A percentile compares a stretch with the other conserved stretches of the same genome.
These are phyloP conservation scores for Drosophila setifemur DNA, from an alignment of 1,140 invertebrate genomes.

Conservation along the genomic window DNA sequence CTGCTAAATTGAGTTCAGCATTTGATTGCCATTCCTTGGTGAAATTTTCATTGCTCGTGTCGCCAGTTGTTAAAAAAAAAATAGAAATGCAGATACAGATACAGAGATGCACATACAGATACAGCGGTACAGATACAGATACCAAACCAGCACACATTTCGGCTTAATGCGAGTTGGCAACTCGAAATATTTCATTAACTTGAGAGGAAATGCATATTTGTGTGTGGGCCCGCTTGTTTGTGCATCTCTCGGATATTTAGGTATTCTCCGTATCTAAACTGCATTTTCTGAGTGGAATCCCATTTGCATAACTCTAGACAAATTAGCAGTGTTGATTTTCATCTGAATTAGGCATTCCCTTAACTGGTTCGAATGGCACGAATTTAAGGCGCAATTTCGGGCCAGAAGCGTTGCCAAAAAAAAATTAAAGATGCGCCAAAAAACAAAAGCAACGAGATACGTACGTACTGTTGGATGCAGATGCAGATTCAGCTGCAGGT, in stretches of 20 bases:
- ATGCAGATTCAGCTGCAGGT: constrained; percentile 22
- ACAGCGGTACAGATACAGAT: not conserved
- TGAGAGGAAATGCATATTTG: constrained; percentile 25
- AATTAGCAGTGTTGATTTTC: constrained; percentile 1
- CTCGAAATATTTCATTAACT: constrained; percentile 37
- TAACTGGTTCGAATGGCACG: constrained; percentile 22
- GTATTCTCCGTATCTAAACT: constrained; percentile 3
- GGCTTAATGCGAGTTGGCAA: constrained; percentile 30
- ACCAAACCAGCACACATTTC: too few species aligned
- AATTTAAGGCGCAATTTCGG: constrained; percentile 44
- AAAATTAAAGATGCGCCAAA: constrained; percentile 23
- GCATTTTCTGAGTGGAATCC: constrained; percentile 9
- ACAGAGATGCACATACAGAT: not conserved
- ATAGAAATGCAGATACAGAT: not conserved
- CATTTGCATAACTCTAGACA: constrained; percentile 53
- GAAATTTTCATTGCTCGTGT: constrained; percentile 13
- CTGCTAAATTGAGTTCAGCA: constrained; percentile 41
- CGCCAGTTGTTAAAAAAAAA: constrained; percentile 3
- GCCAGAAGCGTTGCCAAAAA: constrained; percentile 39
- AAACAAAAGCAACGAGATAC: constrained; percentile 69
- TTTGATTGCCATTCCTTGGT: constrained; percentile 7
- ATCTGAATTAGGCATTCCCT: not conserved
- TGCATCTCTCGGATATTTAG: constrained; percentile 16
- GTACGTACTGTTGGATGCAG: constrained; percentile 62
- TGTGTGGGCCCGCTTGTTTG: constrained; percentile 19